phyloP scores from a whole-genome alignment of 2,888 invertebrate genomes.

The Odontomyia ornata region DNA sequence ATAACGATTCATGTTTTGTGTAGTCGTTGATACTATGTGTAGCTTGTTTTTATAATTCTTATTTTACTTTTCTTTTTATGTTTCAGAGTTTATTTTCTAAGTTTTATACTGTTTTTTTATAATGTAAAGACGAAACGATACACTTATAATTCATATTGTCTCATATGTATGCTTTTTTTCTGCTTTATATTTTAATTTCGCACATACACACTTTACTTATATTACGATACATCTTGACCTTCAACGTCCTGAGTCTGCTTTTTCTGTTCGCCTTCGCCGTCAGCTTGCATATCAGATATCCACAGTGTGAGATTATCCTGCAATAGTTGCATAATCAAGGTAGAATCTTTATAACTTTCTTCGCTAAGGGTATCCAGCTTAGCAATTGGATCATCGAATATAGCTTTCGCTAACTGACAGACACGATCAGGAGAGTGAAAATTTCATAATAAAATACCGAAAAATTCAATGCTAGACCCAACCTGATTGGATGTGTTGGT shows the following conservation, averaged over 20 bases:
- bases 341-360: constrained; percentile 99
- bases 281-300: constrained; percentile 99
- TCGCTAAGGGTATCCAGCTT: constrained; percentile 97
- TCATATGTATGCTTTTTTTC: constrained; percentile 54
- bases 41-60: constrained; percentile 43
- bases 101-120: constrained; percentile 51
- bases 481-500: constrained; percentile 96
- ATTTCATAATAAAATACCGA: constrained; percentile 99
- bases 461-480: constrained; percentile 97
- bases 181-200: constrained; percentile 55
- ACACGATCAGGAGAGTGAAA: constrained; percentile 96
- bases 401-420: constrained; percentile 96
- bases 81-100: constrained; percentile 47
- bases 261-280: too few relatives aligned
- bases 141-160: constrained; percentile 62
- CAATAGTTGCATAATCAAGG: too few relatives aligned
- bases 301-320: too few relatives aligned
- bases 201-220: constrained; percentile 61
- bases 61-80: constrained; percentile 44
- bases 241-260: constrained; percentile 92
- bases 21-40: constrained; percentile 46
- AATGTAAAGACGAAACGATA: constrained; percentile 59
- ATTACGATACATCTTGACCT: constrained; percentile 96
- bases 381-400: constrained; percentile 98
- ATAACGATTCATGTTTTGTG: too few relatives aligned